A percentile compares a stretch with the other conserved stretches of the same genome.
Conservation (phyloP, 2,797 vertebrate species). For the Cuniculus paca region DNA sequence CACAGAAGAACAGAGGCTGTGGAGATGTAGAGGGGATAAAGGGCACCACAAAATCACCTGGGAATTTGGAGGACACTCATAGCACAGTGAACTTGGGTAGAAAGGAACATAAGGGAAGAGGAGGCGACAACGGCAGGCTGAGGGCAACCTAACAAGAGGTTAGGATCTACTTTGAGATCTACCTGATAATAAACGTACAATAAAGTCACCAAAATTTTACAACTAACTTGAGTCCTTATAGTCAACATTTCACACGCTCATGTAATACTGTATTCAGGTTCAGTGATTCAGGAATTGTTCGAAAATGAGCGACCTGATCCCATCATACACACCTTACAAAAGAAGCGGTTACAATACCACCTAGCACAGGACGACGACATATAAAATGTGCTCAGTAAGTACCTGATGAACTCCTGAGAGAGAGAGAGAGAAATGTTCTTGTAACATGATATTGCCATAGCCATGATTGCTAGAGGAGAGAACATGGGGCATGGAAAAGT, state of each 20-base stretch:
- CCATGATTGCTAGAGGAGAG: not conserved
- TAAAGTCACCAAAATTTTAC: not conserved
- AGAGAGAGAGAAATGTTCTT: not conserved
- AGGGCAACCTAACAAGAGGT: not conserved
- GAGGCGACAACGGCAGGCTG: not conserved
- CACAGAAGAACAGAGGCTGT: not conserved
- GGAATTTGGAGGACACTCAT: not conserved
- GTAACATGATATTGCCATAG: not conserved
- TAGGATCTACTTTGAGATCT: not conserved
- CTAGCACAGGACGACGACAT: not conserved
- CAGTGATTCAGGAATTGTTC: not conserved
- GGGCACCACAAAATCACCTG: fast-evolving
- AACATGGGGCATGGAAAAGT: not conserved
- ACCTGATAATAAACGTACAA: not conserved
- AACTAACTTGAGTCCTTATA: not conserved
- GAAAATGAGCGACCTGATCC: not conserved
- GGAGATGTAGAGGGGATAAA: not conserved
- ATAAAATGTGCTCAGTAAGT: not conserved
- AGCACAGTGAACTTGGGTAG: not conserved
- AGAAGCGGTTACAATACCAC: not conserved
- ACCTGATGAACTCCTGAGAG: not conserved
- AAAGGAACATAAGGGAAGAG: not conserved
- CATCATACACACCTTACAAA: not conserved
- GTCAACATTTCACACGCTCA: not conserved
- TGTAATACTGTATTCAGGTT: not conserved